phyloP scores from a whole-genome alignment of 1,140 invertebrate genomes.

The Heliconius eleuchia region DNA sequence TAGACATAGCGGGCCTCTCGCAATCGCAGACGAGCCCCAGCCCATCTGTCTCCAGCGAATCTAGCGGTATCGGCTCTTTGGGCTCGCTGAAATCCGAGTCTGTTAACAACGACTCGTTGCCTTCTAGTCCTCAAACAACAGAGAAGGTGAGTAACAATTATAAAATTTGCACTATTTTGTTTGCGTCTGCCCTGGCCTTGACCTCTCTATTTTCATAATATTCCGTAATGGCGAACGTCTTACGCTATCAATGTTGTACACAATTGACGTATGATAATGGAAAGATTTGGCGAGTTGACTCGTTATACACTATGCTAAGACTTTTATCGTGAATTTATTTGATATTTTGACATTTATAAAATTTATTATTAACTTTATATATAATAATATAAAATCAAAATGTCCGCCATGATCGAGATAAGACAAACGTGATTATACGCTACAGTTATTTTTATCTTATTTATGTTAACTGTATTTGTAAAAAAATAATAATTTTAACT shows the following conservation, averaged over 20 bases:
- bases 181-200: conserved; percentile 79
- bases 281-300: conserved; percentile 47
- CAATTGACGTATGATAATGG: conserved; percentile 67
- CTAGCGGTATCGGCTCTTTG: conserved; percentile 79
- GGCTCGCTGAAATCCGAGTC: conserved; percentile 80
- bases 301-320: not conserved
- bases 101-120: conserved; percentile 74
- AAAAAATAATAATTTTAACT: not conserved
- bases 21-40: conserved; percentile 77
- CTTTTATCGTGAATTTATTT: not conserved
- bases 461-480: not conserved
- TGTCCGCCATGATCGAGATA: conserved; percentile 13
- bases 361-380: conserved; percentile 5
- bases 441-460: conserved; percentile 8
- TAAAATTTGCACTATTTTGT: conserved; percentile 67
- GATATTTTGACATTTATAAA: not conserved
- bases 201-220: conserved; percentile 82
- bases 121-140: conserved; percentile 79
- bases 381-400: conserved; percentile 6
- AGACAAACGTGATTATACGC: conserved; percentile 8
- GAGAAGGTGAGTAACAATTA: conserved; percentile 72
- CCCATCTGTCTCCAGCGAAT: conserved; percentile 78
- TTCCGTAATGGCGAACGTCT: conserved; percentile 79
- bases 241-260: conserved; percentile 74
- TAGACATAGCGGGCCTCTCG: conserved; percentile 77